These are phyloP conservation scores for Himalopsyche phryganea DNA, from an alignment of 1,140 invertebrate genomes.

Conservation along the genomic window DNA sequence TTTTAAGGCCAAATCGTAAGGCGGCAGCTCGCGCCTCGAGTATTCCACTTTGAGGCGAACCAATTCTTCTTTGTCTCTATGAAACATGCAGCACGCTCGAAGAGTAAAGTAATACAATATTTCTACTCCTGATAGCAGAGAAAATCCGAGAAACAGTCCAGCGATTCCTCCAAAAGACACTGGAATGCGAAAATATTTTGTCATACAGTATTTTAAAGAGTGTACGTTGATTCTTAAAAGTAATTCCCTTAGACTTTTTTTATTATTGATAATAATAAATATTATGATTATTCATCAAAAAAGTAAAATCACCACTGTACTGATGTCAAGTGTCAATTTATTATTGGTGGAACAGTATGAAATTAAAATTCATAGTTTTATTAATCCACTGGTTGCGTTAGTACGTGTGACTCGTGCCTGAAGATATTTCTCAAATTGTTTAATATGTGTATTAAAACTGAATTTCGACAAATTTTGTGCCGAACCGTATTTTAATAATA, in stretches of 20 bases:
- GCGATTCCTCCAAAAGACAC: slow-evolving; percentile 72
- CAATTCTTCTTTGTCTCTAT: slow-evolving; percentile 42
- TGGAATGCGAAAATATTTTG: slow-evolving; percentile 41
- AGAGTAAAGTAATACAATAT: slow-evolving; percentile 70
- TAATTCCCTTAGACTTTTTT: slow-evolving; percentile 3
- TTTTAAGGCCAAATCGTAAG: slow-evolving; percentile 44
- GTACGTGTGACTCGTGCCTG: too few relatives aligned
- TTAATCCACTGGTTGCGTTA: too few relatives aligned
- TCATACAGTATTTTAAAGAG: too few relatives aligned
- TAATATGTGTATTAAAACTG: too few relatives aligned
- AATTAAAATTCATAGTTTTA: too few relatives aligned
- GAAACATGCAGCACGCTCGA: slow-evolving; percentile 61
- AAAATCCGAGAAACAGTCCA: slow-evolving; percentile 72
- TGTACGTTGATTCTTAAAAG: too few relatives aligned
- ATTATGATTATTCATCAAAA: slow-evolving; percentile 1
- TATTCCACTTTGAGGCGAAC: slow-evolving; percentile 38
- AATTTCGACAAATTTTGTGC: too few relatives aligned
- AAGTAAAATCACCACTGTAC: too few relatives aligned
- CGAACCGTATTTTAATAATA: too few relatives aligned
- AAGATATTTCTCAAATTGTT: too few relatives aligned
- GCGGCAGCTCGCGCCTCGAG: slow-evolving; percentile 39
- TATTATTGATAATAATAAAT: not conserved
- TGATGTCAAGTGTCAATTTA: too few relatives aligned
- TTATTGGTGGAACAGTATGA: too few relatives aligned
- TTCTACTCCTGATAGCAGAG: slow-evolving; percentile 67